These are phyloP conservation scores for Coenonympha arcania DNA, from an alignment of 2,888 invertebrate genomes.

Conservation along the genomic window DNA sequence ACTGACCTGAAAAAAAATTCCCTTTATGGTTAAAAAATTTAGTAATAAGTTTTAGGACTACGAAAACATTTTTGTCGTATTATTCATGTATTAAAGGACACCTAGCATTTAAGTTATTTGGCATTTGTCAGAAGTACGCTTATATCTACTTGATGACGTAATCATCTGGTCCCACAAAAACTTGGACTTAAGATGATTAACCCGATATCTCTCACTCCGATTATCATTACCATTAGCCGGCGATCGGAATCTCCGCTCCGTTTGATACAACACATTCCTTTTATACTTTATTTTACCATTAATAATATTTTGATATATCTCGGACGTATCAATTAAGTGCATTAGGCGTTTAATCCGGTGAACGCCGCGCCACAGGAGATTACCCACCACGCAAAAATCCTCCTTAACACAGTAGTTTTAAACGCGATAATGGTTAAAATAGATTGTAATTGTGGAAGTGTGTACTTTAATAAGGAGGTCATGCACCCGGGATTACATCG, in stretches of 20 bases:
- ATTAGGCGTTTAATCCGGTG: conserved; percentile 19
- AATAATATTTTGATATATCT: conserved; percentile 26
- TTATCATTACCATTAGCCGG: conserved; percentile 8
- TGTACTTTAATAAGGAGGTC: conserved; percentile 16
- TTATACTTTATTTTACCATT: conserved; percentile 21
- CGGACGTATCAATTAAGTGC: conserved; percentile 23
- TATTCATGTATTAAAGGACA: no score
- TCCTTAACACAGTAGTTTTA: not conserved
- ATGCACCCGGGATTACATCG: conserved; percentile 14
- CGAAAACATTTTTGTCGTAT: no score
- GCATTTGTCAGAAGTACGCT: no score
- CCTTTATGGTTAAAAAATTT: no score
- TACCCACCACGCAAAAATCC: not conserved
- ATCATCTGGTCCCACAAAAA: not conserved
- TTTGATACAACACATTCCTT: conserved; percentile 14
- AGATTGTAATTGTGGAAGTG: not conserved
- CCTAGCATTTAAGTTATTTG: no score
- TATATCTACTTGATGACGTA: no score
- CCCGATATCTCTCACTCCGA: conserved; percentile 15
- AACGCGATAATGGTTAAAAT: not conserved
- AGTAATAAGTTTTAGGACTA: no score
- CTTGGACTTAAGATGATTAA: conserved; percentile 9
- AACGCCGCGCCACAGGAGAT: not conserved
- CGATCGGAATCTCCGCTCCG: conserved; percentile 16
- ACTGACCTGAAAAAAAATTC: no score